These are phyloP conservation scores for Himalopsyche japonica DNA, from an alignment of 2,888 invertebrate species.

Conservation along the genomic window DNA sequence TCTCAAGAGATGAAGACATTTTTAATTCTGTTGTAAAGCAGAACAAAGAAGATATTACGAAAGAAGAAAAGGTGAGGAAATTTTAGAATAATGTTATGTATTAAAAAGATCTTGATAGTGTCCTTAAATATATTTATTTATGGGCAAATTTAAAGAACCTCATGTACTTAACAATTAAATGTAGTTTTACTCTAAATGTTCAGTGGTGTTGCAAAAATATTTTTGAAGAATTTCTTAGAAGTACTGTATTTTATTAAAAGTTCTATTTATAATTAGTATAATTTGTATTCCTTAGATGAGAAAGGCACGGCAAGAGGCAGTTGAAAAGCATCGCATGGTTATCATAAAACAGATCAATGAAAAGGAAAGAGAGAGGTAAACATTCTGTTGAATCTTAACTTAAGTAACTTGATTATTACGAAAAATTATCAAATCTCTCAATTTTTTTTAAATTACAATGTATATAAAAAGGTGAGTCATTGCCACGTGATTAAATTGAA, in stretches of 20 bases:
- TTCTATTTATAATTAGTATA: too few relatives aligned
- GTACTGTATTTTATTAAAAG: too few relatives aligned
- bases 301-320: constrained; percentile 56
- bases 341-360: constrained; percentile 72
- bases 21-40: constrained; percentile 62
- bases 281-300: constrained; percentile 50
- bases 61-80: constrained; percentile 54
- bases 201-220: too few relatives aligned
- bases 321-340: constrained; percentile 62
- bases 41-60: constrained; percentile 58
- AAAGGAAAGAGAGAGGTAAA: constrained; percentile 65
- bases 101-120: background rate
- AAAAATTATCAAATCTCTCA: background rate
- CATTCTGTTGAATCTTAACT: background rate
- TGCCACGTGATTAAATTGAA: too few relatives aligned
- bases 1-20: constrained; percentile 66
- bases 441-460: background rate
- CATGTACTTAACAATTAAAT: too few relatives aligned
- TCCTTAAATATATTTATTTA: too few relatives aligned
- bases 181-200: too few relatives aligned
- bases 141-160: too few relatives aligned
- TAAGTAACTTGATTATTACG: background rate
- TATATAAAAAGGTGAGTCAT: background rate
- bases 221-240: too few relatives aligned
- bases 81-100: background rate